Conservation (phyloP, 2,888 invertebrate species). For the Himalopsyche kuldschensis region DNA sequence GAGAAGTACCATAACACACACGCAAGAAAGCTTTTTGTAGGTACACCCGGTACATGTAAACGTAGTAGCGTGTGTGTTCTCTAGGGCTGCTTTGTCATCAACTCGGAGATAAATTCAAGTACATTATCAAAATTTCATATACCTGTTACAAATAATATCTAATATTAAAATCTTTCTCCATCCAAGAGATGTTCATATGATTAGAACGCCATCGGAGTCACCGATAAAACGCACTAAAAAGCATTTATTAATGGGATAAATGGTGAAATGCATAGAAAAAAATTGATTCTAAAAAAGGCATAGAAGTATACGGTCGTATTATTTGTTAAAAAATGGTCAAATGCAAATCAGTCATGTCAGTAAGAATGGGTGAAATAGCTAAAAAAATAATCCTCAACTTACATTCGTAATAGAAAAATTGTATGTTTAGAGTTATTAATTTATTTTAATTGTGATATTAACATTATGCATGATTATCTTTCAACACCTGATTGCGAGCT, state of each 20-base stretch:
- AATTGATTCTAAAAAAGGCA: background rate
- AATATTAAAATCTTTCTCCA: background rate
- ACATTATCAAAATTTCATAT: background rate
- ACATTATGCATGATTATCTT: constrained; percentile 29
- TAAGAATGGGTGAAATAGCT: background rate
- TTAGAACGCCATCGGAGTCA: background rate
- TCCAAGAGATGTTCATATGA: background rate
- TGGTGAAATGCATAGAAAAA: constrained; percentile 30
- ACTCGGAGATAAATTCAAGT: background rate
- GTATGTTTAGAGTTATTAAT: constrained; percentile 36
- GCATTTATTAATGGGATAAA: constrained; percentile 35
- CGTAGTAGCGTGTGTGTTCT: background rate
- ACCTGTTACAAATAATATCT: background rate
- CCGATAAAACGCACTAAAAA: constrained; percentile 20
- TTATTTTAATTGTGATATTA: constrained; percentile 32
- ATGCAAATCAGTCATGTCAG: constrained; percentile 27
- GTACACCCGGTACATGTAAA: background rate
- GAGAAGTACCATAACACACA: background rate
- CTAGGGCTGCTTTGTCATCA: background rate
- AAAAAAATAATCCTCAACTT: constrained; percentile 11
- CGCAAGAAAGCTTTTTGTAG: background rate
- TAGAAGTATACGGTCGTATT: constrained; percentile 7
- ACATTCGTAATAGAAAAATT: constrained; percentile 30
- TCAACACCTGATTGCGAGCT: constrained; percentile 12
- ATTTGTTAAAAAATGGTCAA: background rate